These are phyloP conservation scores for Polydrusus tereticollis DNA, from an alignment of 2,888 invertebrate genomes.

Conservation along the genomic window DNA sequence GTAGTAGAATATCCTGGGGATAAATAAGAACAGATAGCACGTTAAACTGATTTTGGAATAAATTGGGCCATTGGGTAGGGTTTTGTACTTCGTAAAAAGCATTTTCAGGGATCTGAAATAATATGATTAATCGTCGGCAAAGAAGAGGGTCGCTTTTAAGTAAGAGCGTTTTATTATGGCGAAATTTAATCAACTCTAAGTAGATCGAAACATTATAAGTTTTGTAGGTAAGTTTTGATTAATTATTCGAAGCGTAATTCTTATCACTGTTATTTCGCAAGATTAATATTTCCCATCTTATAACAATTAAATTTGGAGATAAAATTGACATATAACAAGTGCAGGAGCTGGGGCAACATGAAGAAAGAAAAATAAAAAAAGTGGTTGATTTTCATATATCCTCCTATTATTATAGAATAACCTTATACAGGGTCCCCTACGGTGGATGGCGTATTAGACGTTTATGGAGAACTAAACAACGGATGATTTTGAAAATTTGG, in stretches of 20 bases:
- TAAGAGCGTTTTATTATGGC: constrained; percentile 37
- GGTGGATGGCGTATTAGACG: too few species aligned
- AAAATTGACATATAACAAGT: too few species aligned
- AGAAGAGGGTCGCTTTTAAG: constrained; percentile 42
- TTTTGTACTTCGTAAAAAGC: constrained; percentile 38
- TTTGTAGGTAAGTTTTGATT: neutral
- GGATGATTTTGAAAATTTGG: too few species aligned
- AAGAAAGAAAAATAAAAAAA: too few species aligned
- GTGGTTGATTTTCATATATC: too few species aligned
- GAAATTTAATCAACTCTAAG: neutral
- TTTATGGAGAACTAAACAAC: too few species aligned
- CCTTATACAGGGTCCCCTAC: too few species aligned
- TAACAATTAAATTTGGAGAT: too few species aligned
- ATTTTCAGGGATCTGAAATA: constrained; percentile 40
- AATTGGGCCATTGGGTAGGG: constrained; percentile 44
- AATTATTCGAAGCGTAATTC: neutral
- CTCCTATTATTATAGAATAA: too few species aligned
- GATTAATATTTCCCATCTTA: too few species aligned
- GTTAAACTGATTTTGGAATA: constrained; percentile 52
- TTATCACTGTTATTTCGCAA: neutral
- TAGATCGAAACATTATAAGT: neutral
- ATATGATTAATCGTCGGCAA: constrained; percentile 48
- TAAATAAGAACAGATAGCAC: constrained; percentile 47
- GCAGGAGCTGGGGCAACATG: too few species aligned
- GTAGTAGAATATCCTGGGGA: constrained; percentile 36